Conservation (phyloP, 2,797 vertebrate species). For the Coregonus sp. region DNA sequence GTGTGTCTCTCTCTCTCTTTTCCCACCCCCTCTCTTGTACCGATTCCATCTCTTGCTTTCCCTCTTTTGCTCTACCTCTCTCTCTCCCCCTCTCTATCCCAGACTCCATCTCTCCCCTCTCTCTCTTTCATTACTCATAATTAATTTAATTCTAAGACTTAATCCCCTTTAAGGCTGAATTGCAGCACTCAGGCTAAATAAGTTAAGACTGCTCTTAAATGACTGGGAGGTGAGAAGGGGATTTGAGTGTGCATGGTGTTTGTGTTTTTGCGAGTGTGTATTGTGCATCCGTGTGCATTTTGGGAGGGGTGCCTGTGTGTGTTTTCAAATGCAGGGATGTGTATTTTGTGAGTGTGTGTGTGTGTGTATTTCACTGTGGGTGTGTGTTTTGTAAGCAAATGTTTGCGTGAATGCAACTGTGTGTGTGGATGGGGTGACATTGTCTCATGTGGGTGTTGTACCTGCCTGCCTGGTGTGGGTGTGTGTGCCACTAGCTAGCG, state of each 20-base stretch:
- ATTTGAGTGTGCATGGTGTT: background rate
- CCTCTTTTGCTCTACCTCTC: slow-evolving; percentile 16
- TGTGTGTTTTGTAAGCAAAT: background rate
- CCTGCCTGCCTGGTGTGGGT: background rate
- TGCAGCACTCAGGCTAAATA: slow-evolving; percentile 32
- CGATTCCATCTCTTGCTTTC: background rate
- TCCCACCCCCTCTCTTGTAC: slow-evolving; percentile 21
- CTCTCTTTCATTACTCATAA: slow-evolving; percentile 5
- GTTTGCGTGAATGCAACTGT: background rate
- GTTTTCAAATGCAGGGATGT: background rate
- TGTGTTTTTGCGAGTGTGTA: background rate
- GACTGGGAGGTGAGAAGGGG: slow-evolving; percentile 17
- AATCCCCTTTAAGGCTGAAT: slow-evolving; percentile 21
- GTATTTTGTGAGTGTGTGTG: background rate
- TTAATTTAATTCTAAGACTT: slow-evolving; percentile 19
- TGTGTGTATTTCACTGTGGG: background rate
- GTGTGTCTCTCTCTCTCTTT: slow-evolving; percentile 61
- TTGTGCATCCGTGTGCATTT: background rate
- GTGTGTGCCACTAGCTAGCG: slow-evolving; percentile 1
- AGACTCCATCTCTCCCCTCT: background rate
- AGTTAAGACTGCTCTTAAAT: slow-evolving; percentile 31
- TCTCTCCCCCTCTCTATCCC: slow-evolving; percentile 15
- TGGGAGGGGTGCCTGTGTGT: background rate
- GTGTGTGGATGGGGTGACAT: background rate
- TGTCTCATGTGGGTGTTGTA: background rate